A percentile compares a stretch with the other conserved stretches of the same genome.
These are phyloP conservation scores for Rhabdornis inornatus DNA, from an alignment of 2,113 vertebrate species.

Conservation along the genomic window DNA sequence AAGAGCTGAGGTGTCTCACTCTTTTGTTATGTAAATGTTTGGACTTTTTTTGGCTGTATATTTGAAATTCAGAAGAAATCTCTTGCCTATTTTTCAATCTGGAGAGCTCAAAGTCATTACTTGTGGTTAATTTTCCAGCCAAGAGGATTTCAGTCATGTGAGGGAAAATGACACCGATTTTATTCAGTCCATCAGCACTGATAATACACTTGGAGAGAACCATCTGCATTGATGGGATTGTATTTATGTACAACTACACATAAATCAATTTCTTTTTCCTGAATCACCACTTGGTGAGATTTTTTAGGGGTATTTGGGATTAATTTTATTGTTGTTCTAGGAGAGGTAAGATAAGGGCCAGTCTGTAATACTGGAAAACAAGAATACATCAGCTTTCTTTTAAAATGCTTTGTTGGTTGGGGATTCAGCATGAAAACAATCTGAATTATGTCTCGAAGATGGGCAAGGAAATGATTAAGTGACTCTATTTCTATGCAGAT, in stretches of 20 bases:
- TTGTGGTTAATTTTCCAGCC: constrained; percentile 20
- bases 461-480: constrained; percentile 18
- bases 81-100: neutral
- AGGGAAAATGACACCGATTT: constrained; percentile 16
- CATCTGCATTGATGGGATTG: neutral
- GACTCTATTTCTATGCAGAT: constrained; percentile 54
- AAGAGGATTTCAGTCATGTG: constrained; percentile 9
- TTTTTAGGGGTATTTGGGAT: neutral
- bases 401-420: neutral
- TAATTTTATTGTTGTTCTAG: neutral
- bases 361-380: neutral
- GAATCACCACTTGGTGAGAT: neutral
- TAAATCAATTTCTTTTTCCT: neutral
- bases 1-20: neutral
- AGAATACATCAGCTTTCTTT: neutral
- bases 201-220: neutral
- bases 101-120: neutral
- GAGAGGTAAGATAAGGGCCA: neutral
- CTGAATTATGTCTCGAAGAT: neutral
- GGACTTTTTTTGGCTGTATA: neutral
- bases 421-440: neutral
- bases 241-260: neutral
- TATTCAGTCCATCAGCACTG: constrained; percentile 26
- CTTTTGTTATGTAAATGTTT: neutral
- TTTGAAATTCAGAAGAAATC: neutral